These are phyloP conservation scores for Aphaenogaster rudis DNA, from an alignment of 1,140 invertebrate species.

Conservation along the genomic window DNA sequence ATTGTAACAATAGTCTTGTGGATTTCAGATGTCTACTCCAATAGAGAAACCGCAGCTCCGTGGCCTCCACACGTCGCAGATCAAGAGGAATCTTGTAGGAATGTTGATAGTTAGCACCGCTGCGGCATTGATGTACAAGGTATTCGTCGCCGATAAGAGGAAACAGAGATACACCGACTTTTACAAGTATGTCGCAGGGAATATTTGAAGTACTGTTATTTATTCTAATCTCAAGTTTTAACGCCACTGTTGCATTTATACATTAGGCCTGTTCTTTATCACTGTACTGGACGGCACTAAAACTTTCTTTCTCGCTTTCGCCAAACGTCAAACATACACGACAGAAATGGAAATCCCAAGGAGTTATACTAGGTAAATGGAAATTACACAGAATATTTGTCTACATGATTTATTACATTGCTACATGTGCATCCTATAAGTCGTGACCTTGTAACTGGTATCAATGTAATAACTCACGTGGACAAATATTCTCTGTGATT, in stretches of 20 bases:
- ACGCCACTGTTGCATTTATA: background rate
- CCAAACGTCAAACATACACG: too few species aligned
- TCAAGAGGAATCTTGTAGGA: background rate
- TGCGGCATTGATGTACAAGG: background rate
- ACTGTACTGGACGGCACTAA: too few species aligned
- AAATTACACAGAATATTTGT: too few species aligned
- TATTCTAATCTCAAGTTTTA: background rate
- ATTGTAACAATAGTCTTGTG: background rate
- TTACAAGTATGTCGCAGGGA: conserved; percentile 31
- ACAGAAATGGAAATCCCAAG: too few species aligned
- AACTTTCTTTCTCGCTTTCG: too few species aligned
- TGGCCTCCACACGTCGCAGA: background rate
- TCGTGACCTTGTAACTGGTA: too few species aligned
- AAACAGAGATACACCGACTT: conserved; percentile 30
- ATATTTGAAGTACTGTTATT: background rate
- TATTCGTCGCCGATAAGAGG: background rate
- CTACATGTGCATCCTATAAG: too few species aligned
- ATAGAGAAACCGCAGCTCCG: conserved; percentile 22
- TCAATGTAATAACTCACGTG: too few species aligned
- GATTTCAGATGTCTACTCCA: conserved; percentile 44
- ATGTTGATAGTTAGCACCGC: background rate
- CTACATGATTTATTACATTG: too few species aligned
- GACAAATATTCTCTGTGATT: too few species aligned
- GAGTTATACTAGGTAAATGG: too few species aligned
- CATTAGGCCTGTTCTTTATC: background rate